Base-by-base conservation (phyloP, 2,888 invertebrate genomes). In the Volucella bombylans region DNA sequence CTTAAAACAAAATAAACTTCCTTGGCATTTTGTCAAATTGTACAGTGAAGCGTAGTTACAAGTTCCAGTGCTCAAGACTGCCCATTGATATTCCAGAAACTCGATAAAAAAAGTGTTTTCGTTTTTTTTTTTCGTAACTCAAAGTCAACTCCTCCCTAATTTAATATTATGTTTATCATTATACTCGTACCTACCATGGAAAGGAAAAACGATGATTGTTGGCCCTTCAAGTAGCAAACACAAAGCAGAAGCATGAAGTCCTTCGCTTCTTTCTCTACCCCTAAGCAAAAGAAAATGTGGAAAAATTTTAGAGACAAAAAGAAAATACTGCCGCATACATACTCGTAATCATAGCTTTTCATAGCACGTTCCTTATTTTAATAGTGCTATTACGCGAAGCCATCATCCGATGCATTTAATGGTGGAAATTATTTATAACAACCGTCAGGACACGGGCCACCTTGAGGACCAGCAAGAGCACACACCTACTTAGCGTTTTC, bases 351-450 rank as follows among this genome's bases (percentile, higher is more conserved):
- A 61, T 69, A 52, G 78, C 71, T 57, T 78, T 71, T 64, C 78
- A 64, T 71, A 57, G 71, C 78, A 71, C 57, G 55, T 64, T 49
- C 49, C 18, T 55, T 71, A 69, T 78, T 78, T 78, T 78, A 78
- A 78, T 71, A 78, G 78, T 78, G 71, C 78, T 71, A 78, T 78
- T 78, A 78, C 64, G 69, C 69, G 69, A 69, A 50, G 64, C 71
- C 78, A 71, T 78, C 78, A 71, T 57, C 69, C 69, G 78, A 64
- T 64, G 78, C 78, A 64, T 78, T 78, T 71, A 78, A 78, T 78
- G 78, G 78, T 49, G 55, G 31, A 78, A 78, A 64, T 78, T 78
- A 71, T 78, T 76, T 68, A 61, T 68, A 59, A 61, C 39, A 67
- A 65, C 45, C 23, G 39, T 23, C 67, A 52, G 67, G 18, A 49